Percentiles rank a stretch among this genome's conserved stretches.
These are phyloP conservation scores for Luidia sarsii DNA, from an alignment of 53 echinoderm and acorn worm species.

Conservation along the genomic window DNA sequence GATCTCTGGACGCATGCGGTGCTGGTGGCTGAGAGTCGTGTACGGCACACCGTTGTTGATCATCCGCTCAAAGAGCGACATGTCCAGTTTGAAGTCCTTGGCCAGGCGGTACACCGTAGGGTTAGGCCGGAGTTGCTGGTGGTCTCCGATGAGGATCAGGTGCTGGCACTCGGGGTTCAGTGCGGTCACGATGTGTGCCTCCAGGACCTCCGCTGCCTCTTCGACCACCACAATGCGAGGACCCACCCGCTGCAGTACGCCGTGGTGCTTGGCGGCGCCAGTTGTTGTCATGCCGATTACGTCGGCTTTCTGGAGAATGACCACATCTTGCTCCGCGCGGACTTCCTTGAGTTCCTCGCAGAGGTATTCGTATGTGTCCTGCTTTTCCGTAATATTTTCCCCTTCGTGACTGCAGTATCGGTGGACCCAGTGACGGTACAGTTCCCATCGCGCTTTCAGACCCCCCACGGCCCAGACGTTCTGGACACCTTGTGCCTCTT, in stretches of 20 bases:
- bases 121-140: slow-evolving; percentile 77
- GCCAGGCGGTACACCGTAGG: slow-evolving; percentile 73
- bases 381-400: slow-evolving; percentile 37
- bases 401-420: slow-evolving; percentile 40
- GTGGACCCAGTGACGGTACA: slow-evolving; percentile 83
- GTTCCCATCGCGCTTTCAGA: slow-evolving; percentile 64
- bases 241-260: slow-evolving; percentile 71
- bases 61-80: slow-evolving; percentile 80
- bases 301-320: slow-evolving; percentile 46
- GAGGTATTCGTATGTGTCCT: slow-evolving; percentile 62
- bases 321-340: slow-evolving; percentile 69
- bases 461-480: slow-evolving; percentile 69
- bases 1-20: slow-evolving; percentile 91
- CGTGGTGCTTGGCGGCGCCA: slow-evolving; percentile 70
- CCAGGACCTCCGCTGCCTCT: slow-evolving; percentile 84
- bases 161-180: slow-evolving; percentile 81
- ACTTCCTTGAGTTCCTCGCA: slow-evolving; percentile 58
- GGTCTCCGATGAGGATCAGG: slow-evolving; percentile 88
- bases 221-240: slow-evolving; percentile 82
- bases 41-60: slow-evolving; percentile 64
- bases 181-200: slow-evolving; percentile 76
- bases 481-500: slow-evolving; percentile 37
- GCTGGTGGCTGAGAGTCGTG: slow-evolving; percentile 64
- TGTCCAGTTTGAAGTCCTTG: slow-evolving; percentile 63
- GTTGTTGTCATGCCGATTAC: slow-evolving; percentile 90